Base-by-base conservation (phyloP, 30 jellyfish, hydroid and myxozoan genomes). In the Chrysaora quinquecirrha region DNA sequence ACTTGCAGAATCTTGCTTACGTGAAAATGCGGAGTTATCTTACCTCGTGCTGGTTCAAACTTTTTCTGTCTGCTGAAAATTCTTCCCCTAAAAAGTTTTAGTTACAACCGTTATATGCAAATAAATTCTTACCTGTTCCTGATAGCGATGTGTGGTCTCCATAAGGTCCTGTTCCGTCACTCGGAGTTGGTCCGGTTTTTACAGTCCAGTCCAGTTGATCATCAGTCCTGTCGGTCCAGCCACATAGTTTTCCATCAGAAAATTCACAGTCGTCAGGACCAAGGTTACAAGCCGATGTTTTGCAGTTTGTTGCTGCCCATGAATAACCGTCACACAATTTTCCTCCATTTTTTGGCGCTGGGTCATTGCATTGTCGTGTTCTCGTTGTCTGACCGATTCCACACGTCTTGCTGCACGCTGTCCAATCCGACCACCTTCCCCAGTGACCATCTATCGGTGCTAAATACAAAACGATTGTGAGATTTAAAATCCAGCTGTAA, bases 351-450 rank as follows among this genome's bases (percentile, higher is more conserved):
- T 64, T 48, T 0, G 98, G 98, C 1, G 78, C 68, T 48, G 98
- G 98, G 71, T 92, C 94, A 64, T 87, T 82, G 85, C 98, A 92
- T 19, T 14, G 28, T 4, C 98, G 96, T 27, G 75, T 72, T 31
- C 98, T 62, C 61, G 64, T 73, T 20, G 14, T 62, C 34, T 29
- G 33, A 0, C 98, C 98, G n/a, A 34, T 38, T 18, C 80, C 98
- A 87, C 98, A 92, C 20, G 92, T 31, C 27, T 66, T 30, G 58
- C 84, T 78, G 82, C 98, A 92, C 1, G 62, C 2, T 30, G 81
- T 61, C 98, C 98, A 92, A 1, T 95, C 20, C 4, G 87, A 33
- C 98, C 98, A 92, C 35, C 88, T 58, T 43, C 92, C 92, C 98
- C 98, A 92, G 64, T 92, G 97, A 20, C 98, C 98, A 29, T 87